Base-by-base conservation (phyloP, 2,888 invertebrate species). In the Quadroppia sp. region DNA sequence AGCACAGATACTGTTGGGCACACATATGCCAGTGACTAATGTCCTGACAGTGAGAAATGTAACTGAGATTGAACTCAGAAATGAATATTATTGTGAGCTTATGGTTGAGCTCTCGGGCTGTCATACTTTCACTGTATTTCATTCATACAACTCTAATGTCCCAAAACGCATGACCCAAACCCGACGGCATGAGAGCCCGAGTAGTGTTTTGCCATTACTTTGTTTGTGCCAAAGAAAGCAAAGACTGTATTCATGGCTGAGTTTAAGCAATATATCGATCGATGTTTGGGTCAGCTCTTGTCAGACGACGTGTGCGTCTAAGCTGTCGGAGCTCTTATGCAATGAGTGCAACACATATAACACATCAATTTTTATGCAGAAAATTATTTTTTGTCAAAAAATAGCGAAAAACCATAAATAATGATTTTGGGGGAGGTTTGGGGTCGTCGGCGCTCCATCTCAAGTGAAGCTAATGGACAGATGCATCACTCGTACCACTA, bases 1-100 rank as follows among this genome's bases (percentile, higher is more conserved):
- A 25, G 45, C 45, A 69, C 45, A 69, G 4, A 42, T 40, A 69
- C 15, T n/a, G 40, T 17, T 7, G 7, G 36, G 36, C 45, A 59
- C 23, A 30, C 59, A 69, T 69, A 69, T 69, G 69, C 45, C 69
- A 69, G 23, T 69, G 69, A 69, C 69, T 69, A 69, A 69, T 69
- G 42, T 17, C 11, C 36, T 69, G 69, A 40, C 40, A 64, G 36
- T 64, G 42, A 69, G 23, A 69, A 69, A 69, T 69, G 69, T 40
- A 69, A 69, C 42, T 42, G 11, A 42, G 45, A 42, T 42, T 45
- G n/a, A 1, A 25, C 32, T 25, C 69, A n/a, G 1, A 69, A 69
- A 69, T 69, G 42, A 69, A 69, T 69, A 69, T 69, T 69, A 69
- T 69, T 69, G 25, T 6, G 30, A 23, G 42, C 67, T 40, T 67